Percentiles rank a stretch among this genome's conserved stretches.
These are phyloP conservation scores for Ctenomys sociabilis DNA, from an alignment of 2,113 vertebrate genomes.

Conservation along the genomic window DNA sequence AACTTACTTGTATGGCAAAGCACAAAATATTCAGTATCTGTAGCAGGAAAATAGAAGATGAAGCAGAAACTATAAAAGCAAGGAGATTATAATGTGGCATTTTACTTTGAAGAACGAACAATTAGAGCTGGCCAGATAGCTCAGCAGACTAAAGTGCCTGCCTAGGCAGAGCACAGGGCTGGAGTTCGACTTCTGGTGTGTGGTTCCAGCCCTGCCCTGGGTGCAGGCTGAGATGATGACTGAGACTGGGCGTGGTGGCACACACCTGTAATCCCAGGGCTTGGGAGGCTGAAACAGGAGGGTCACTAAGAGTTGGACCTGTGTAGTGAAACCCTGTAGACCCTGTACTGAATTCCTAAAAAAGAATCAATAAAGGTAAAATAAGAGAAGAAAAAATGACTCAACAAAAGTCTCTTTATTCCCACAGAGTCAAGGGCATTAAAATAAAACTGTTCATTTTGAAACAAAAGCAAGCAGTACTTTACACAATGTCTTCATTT, in stretches of 20 bases:
- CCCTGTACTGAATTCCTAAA: too few species aligned
- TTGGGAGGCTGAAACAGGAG: too few species aligned
- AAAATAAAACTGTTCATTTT: not conserved
- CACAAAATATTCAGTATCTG: not conserved
- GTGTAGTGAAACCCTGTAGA: too few species aligned
- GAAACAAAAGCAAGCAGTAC: conserved; percentile 38
- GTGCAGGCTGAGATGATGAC: too few species aligned
- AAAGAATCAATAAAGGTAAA: not conserved
- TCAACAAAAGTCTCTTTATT: not conserved
- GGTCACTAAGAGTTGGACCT: too few species aligned
- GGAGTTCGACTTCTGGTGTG: too few species aligned
- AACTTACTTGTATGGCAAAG: not conserved
- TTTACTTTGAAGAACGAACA: not conserved
- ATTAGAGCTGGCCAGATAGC: not conserved
- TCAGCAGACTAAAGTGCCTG: too few species aligned
- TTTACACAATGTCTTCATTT: not conserved
- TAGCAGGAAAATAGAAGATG: not conserved
- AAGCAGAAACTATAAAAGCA: not conserved
- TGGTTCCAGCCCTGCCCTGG: too few species aligned
- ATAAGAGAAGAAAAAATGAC: not conserved
- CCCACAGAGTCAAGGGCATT: not conserved
- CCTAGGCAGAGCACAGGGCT: too few species aligned
- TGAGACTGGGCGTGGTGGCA: too few species aligned
- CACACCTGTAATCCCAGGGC: too few species aligned
- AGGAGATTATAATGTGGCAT: not conserved